These are phyloP conservation scores for Byasa hedistus DNA, from an alignment of 2,888 invertebrate species.

Conservation along the genomic window DNA sequence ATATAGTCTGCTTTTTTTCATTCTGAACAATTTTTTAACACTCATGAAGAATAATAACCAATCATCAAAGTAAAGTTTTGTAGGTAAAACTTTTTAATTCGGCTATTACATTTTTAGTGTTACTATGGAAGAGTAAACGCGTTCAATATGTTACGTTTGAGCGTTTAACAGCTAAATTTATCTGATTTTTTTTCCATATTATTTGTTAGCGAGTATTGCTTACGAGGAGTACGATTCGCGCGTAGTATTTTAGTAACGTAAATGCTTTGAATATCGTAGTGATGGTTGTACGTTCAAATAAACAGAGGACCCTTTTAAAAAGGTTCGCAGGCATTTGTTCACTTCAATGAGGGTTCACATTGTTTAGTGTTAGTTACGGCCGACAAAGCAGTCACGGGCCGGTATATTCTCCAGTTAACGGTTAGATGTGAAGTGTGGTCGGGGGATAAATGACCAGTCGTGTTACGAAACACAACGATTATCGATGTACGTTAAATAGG, in stretches of 20 bases:
- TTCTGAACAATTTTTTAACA: neutral
- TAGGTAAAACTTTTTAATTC: neutral
- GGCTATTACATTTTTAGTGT: neutral
- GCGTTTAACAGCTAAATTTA: neutral
- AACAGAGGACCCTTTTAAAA: constrained; percentile 50
- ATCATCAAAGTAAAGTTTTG: too few species aligned
- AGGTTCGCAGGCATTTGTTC: constrained; percentile 34
- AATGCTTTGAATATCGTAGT: constrained; percentile 3
- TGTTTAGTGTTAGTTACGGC: constrained; percentile 40
- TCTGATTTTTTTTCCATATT: neutral
- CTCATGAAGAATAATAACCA: too few species aligned
- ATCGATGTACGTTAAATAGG: constrained; percentile 51
- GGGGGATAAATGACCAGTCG: constrained; percentile 19
- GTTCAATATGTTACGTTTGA: too few species aligned
- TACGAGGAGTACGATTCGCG: neutral
- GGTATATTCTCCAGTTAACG: constrained; percentile 58
- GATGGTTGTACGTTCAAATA: constrained; percentile 43
- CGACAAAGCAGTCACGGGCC: constrained; percentile 47
- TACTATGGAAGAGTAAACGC: neutral
- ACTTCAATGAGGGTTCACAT: constrained; percentile 49
- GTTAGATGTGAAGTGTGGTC: constrained; percentile 51
- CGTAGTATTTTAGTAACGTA: neutral
- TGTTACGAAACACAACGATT: constrained; percentile 48
- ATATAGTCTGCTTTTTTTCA: neutral
- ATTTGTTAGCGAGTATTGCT: neutral